Percentiles rank a stretch among this genome's conserved stretches.
phyloP scores from a whole-genome alignment of 2,888 invertebrate species.

The Dynastes maya region DNA sequence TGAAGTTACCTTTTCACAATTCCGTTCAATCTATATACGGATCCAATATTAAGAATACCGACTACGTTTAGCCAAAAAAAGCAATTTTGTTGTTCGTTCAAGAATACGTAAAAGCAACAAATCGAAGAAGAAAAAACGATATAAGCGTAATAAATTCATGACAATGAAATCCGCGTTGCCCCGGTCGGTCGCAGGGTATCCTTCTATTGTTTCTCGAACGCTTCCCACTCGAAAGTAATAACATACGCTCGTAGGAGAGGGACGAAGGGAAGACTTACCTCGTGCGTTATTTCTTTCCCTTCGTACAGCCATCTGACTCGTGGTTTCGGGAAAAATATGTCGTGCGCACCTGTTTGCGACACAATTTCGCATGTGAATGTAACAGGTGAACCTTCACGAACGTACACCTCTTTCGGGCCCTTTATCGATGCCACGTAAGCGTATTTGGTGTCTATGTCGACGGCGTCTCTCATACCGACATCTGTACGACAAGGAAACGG shows the following conservation, averaged over 20 bases:
- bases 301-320: slow-evolving; percentile 74
- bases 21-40: too few species aligned
- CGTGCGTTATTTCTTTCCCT: slow-evolving; percentile 73
- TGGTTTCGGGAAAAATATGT: slow-evolving; percentile 56
- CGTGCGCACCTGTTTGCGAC: slow-evolving; percentile 58
- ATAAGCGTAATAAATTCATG: slow-evolving; percentile 21
- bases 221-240: slow-evolving; percentile 2
- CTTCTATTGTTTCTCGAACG: slow-evolving; percentile 9
- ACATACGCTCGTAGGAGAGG: background rate
- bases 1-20: too few species aligned
- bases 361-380: slow-evolving; percentile 75
- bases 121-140: background rate
- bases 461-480: slow-evolving; percentile 51
- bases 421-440: slow-evolving; percentile 69
- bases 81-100: background rate
- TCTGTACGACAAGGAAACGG: slow-evolving; percentile 47
- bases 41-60: too few species aligned
- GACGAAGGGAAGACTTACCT: slow-evolving; percentile 67
- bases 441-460: slow-evolving; percentile 56
- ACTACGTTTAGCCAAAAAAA: background rate
- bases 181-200: too few species aligned
- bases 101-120: slow-evolving; percentile 1
- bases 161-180: slow-evolving; percentile 41
- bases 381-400: slow-evolving; percentile 73
- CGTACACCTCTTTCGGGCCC: slow-evolving; percentile 74